Evolutionary conservation across 2,888 invertebrate species (phyloP).

Genomic region (Troides helena): DNA sequence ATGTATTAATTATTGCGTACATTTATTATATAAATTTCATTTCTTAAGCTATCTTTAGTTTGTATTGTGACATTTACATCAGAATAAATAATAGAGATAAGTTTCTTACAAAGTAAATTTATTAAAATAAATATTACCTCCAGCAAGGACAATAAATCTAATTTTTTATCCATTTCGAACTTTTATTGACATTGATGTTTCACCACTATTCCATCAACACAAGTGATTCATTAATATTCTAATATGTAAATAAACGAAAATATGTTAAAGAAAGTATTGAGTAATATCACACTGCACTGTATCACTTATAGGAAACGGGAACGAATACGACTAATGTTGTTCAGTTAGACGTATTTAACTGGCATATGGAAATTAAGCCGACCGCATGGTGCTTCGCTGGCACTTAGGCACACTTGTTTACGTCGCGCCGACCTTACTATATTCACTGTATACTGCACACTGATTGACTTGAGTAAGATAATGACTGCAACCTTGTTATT

Average conservation of each 20-base stretch:
- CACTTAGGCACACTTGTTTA: constrained; percentile 63
- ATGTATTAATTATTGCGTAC: background rate
- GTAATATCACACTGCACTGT: constrained; percentile 44
- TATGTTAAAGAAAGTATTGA: constrained; percentile 32
- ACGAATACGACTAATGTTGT: constrained; percentile 34
- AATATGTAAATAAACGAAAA: constrained; percentile 37
- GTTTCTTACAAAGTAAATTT: constrained; percentile 5
- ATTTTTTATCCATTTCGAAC: constrained; percentile 72
- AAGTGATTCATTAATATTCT: constrained; percentile 47
- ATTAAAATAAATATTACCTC: constrained; percentile 59
- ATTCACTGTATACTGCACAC: constrained; percentile 35
- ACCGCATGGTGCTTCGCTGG: constrained; percentile 79
- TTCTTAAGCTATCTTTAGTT: background rate
- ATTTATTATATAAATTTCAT: background rate
- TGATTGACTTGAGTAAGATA: constrained; percentile 41
- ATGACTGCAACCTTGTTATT: constrained; percentile 51
- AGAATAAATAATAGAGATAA: background rate
- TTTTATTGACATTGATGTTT: constrained; percentile 52
- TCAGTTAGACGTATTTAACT: constrained; percentile 44
- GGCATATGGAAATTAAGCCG: constrained; percentile 66
- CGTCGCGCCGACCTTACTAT: constrained; percentile 39
- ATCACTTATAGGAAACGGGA: constrained; percentile 39
- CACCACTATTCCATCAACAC: constrained; percentile 51
- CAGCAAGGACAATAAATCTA: constrained; percentile 73
- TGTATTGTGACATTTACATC: background rate